Evolutionary conservation across 2,113 vertebrate genomes (phyloP).

Genomic region (Emberiza fucata): DNA sequence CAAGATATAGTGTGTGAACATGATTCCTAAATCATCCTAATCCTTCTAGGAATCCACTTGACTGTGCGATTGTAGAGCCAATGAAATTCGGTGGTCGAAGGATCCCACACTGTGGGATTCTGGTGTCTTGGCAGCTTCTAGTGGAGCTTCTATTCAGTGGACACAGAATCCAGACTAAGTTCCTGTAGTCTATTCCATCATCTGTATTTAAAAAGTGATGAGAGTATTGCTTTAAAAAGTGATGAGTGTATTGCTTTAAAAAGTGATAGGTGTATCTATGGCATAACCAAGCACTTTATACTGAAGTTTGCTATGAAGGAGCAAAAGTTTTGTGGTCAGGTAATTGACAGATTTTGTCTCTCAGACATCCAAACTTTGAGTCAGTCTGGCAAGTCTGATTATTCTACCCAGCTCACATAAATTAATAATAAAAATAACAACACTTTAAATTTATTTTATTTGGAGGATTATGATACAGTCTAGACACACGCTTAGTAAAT

Average conservation of each 20-base stretch:
- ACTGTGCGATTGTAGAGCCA: not conserved
- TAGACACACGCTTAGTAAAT: not conserved
- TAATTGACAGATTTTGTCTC: not conserved
- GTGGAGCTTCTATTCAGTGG: not conserved
- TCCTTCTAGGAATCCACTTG: not conserved
- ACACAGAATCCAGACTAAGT: not conserved
- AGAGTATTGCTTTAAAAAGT: not conserved
- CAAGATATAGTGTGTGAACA: not conserved
- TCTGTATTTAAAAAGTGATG: not conserved
- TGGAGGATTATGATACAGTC: not conserved
- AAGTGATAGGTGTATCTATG: not conserved
- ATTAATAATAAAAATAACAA: not conserved
- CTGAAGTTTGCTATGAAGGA: not conserved
- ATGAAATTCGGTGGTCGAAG: not conserved
- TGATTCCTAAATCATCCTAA: not conserved
- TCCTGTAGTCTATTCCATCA: not conserved
- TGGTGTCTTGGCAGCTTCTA: not conserved
- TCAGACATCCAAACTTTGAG: not conserved
- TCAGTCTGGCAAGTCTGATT: not conserved
- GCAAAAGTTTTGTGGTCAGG: not conserved
- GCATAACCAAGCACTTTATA: not conserved
- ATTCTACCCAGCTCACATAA: not conserved
- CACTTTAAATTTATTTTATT: not conserved
- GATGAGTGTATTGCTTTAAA: not conserved
- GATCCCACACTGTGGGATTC: not conserved